Evolutionary conservation across 2,888 invertebrate genomes (phyloP), one percentile per base, ranked within the genome.

Genomic region (Drosophila macrospina): DNA sequence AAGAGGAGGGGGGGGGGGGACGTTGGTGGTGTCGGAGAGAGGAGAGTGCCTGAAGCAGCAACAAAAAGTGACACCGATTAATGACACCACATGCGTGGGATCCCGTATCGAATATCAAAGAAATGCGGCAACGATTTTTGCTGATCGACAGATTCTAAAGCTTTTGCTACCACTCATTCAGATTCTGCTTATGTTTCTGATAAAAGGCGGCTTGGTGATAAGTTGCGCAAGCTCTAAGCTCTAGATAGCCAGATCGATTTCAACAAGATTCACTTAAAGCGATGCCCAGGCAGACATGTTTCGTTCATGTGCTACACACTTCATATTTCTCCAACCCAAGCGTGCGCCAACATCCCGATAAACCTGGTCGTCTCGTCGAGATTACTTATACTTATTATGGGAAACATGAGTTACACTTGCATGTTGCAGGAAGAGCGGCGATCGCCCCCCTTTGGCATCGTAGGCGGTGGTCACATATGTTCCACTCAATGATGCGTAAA

Each of bases 31-130:
- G 36, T 28, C 36, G 26, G 37, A 37, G 16, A 30, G 10, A 10
- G 1, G 28, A 4, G 13, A 10, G 6, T 34, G 4, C 11, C 32
- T 13, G 45, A 32, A 11, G 32, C 32, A 41, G 20, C 24, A 30
- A 28, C 34, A 32, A 45, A 55, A 34, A 50, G 54, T 47, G 41
- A 54, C 41, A 57, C 5, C 50, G 75, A 39, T 73, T 61, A 73
- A 69, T 70, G 76, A 76, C 57, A 56, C 44, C 34, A 28, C 66
- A 48, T 41, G 62, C 32, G 45, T 56, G 62, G 37, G 51, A 42
- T 56, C 30, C 65, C 48, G 44, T 78, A 78, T 75, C 78, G 50
- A 59, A 78, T 75, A 78, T 78, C 78, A 73, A 78, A 68, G 78
- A 54, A 73, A 78, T 68, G 68, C 57, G 68, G 56, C 60, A 42